Evolutionary conservation across 2,113 vertebrate species (phyloP).

Genomic region (Chaetura pelagica): DNA sequence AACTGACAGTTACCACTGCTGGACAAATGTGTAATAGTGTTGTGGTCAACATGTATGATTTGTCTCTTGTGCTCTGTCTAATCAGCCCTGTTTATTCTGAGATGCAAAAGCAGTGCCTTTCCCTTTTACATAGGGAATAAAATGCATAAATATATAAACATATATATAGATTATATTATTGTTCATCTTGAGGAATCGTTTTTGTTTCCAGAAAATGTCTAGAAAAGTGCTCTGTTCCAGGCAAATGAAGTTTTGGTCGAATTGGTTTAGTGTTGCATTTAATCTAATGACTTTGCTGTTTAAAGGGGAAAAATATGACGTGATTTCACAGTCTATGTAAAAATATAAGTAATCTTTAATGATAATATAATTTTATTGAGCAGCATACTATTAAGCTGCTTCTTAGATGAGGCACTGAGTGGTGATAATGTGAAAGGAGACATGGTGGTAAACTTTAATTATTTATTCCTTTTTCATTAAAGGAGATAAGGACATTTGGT

Average conservation of each 20-base stretch:
- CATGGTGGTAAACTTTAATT: neutral
- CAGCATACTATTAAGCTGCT: accelerated
- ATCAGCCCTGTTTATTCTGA: neutral
- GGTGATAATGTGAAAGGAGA: neutral
- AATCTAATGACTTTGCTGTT: neutral
- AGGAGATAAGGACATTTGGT: neutral
- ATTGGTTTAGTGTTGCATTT: neutral
- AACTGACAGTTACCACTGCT: accelerated
- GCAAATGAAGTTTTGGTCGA: neutral
- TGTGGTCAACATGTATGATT: accelerated
- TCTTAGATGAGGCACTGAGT: neutral
- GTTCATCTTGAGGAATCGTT: neutral
- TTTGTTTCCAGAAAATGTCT: neutral
- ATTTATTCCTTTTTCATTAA: neutral
- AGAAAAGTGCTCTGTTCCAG: neutral
- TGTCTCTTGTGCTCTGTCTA: neutral
- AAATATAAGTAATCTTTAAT: neutral
- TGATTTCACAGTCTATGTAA: neutral
- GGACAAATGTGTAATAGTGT: accelerated
- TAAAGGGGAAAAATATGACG: accelerated
- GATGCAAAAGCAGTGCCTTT: neutral
- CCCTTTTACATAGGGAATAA: neutral
- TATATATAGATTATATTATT: neutral
- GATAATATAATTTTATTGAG: neutral
- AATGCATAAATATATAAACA: neutral